phyloP scores from a whole-genome alignment of 1,140 invertebrate genomes.

The Caenorhabditis latens region DNA sequence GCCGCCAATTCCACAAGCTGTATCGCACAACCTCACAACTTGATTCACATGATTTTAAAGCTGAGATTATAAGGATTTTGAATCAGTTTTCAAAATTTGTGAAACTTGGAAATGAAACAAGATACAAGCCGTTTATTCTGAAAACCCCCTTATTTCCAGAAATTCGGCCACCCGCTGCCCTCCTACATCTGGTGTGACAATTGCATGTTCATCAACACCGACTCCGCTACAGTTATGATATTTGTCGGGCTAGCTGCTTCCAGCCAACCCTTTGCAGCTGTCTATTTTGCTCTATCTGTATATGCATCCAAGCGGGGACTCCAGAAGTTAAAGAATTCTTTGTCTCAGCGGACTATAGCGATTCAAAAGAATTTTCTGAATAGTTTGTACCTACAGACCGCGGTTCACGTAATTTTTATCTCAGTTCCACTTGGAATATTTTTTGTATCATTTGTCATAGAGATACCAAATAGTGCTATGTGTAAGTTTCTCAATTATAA shows the following conservation, averaged over 20 bases:
- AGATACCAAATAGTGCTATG: conserved; percentile 2
- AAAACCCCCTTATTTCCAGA: background rate
- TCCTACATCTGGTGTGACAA: conserved; percentile 34
- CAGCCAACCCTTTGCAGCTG: conserved; percentile 13
- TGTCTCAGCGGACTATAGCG: background rate
- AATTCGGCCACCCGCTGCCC: background rate
- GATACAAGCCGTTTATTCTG: no score
- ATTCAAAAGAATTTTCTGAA: background rate
- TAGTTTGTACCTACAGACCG: conserved; percentile 10
- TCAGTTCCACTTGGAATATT: conserved; percentile 9
- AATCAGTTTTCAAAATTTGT: no score
- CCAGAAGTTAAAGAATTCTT: background rate
- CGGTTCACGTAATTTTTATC: conserved; percentile 27
- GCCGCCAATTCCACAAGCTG: no score
- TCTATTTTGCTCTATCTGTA: conserved; percentile 10
- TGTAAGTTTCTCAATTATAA: background rate
- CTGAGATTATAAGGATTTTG: no score
- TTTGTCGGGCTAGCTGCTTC: conserved; percentile 10
- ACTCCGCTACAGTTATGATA: background rate
- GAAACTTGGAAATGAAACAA: no score
- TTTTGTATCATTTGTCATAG: background rate
- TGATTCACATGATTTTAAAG: no score
- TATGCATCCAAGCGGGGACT: conserved; percentile 16
- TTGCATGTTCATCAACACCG: conserved; percentile 22
- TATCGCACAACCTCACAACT: no score